A percentile compares a stretch with the other conserved stretches of the same genome.
Evolutionary conservation across 2,888 invertebrate species (phyloP).

Genomic region (Lobophora halterata): DNA sequence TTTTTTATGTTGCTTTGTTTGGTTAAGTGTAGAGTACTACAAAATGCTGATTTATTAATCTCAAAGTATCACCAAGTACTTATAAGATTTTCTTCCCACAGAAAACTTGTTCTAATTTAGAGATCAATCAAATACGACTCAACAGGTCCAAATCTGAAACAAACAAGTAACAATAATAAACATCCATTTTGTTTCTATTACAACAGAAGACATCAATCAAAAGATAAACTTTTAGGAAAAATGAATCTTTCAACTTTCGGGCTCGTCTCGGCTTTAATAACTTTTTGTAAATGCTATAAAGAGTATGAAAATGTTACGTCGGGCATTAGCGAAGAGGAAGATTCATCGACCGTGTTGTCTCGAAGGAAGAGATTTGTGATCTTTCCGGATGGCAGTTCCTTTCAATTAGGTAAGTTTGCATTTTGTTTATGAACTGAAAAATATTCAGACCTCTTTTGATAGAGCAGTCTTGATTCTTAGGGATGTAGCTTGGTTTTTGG

Average conservation of each 20-base stretch:
- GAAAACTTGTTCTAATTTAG: constrained; percentile 2
- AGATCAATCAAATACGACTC: constrained; percentile 9
- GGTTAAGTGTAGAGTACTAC: too few relatives aligned
- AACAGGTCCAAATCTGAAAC: constrained; percentile 22
- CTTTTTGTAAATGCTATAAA: constrained; percentile 18
- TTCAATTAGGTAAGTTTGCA: constrained; percentile 78
- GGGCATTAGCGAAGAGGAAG: constrained; percentile 6
- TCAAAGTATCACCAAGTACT: too few relatives aligned
- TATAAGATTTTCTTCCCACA: too few relatives aligned
- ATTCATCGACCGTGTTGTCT: constrained; percentile 49
- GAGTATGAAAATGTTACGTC: constrained; percentile 19
- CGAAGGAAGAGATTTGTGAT: constrained; percentile 77
- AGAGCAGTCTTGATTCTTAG: too few relatives aligned
- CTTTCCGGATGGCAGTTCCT: constrained; percentile 82
- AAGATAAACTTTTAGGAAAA: constrained; percentile 21
- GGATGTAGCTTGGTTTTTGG: too few relatives aligned
- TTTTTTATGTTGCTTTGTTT: too few relatives aligned
- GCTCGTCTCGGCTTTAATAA: constrained; percentile 16
- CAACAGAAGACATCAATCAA: constrained; percentile 21
- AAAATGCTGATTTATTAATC: too few relatives aligned
- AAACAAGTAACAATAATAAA: constrained; percentile 18
- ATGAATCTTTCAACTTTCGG: constrained; percentile 19
- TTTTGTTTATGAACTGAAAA: neutral
- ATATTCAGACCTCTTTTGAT: too few relatives aligned
- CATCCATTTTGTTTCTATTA: constrained; percentile 23